phyloP scores from a whole-genome alignment of 2,888 invertebrate genomes.

The Dasysyrphus albostriatus region DNA sequence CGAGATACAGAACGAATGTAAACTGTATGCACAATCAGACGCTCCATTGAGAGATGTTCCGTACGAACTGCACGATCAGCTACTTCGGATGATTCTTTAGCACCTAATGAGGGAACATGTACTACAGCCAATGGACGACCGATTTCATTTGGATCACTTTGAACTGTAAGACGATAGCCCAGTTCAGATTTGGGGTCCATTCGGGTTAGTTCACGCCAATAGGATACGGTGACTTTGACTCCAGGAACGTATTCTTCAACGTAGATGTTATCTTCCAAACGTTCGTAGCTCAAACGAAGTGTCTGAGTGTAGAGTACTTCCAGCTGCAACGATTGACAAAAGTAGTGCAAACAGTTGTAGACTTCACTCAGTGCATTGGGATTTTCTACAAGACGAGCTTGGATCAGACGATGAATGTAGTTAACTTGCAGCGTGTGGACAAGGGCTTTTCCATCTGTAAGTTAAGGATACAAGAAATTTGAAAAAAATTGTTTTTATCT shows the following conservation, averaged over 20 bases:
- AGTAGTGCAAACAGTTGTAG: constrained; percentile 93
- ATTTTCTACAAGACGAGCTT: constrained; percentile 91
- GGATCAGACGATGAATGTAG: constrained; percentile 97
- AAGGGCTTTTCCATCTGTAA: constrained; percentile 94
- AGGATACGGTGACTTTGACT: constrained; percentile 94
- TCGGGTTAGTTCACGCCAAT: constrained; percentile 89
- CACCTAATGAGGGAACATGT: constrained; percentile 86
- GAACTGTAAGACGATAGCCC: constrained; percentile 94
- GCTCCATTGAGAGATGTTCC: constrained; percentile 97
- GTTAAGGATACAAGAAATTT: not conserved
- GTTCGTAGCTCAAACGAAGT: constrained; percentile 92
- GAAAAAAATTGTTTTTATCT: not conserved
- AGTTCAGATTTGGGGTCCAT: constrained; percentile 92
- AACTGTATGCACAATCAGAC: constrained; percentile 96
- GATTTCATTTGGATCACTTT: constrained; percentile 93
- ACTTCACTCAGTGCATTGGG: constrained; percentile 91
- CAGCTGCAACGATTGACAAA: constrained; percentile 97
- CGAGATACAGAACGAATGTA: constrained; percentile 95
- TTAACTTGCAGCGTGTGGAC: constrained; percentile 97
- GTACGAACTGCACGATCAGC: constrained; percentile 92
- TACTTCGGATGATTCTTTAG: constrained; percentile 86
- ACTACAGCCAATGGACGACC: constrained; percentile 90
- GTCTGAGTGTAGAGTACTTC: constrained; percentile 96
- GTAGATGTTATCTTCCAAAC: constrained; percentile 94
- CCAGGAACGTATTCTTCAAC: constrained; percentile 96